A percentile compares a stretch with the other conserved stretches of the same genome.
Conservation (phyloP, 2,797 vertebrate species). For the Dendrocincla tyrannina region DNA sequence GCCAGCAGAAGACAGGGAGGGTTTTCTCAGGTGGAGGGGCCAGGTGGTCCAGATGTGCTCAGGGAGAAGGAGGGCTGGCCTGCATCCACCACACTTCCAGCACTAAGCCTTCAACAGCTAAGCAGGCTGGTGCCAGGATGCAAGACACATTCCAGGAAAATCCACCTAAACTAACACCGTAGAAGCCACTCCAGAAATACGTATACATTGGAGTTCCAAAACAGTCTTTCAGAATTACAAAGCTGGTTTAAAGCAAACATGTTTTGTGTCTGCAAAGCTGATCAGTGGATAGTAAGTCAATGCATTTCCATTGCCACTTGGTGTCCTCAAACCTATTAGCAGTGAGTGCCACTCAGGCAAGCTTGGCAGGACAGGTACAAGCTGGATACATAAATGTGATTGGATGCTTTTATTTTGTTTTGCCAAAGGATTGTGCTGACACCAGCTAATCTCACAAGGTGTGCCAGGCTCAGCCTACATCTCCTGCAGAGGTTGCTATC, state of each 20-base stretch:
- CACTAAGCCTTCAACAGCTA: background rate
- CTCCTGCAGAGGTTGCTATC: background rate
- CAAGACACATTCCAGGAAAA: background rate
- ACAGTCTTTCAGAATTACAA: background rate
- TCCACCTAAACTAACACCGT: background rate
- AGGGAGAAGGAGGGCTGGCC: background rate
- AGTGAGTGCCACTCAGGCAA: accelerated
- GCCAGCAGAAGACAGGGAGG: conserved; percentile 11
- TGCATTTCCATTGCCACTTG: conserved; percentile 31
- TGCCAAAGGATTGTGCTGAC: background rate
- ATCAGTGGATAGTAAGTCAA: background rate
- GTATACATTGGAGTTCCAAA: background rate
- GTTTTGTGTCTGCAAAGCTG: background rate
- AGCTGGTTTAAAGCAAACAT: background rate
- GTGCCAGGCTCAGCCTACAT: background rate
- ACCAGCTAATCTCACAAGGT: background rate
- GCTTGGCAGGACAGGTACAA: background rate
- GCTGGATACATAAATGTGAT: background rate
- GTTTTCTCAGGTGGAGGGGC: background rate
- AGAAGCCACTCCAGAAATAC: background rate
- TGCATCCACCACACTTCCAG: background rate
- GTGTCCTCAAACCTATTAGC: conserved; percentile 17
- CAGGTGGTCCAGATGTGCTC: background rate
- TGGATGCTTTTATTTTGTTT: background rate
- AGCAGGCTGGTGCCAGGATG: background rate